Conservation (phyloP, 2,113 vertebrate genomes). For the pig (Sus scrofa) region T2T-Sscrofa CM000813.6:53145001-53145500, state of each 20-base stretch:
- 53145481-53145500: constrained; percentile 37
- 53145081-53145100: constrained; percentile 71
- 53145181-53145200: constrained; percentile 78
- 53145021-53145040: not conserved
- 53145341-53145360: constrained; percentile 62
- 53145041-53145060: not conserved
- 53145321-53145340: constrained; percentile 63
- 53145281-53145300: constrained; percentile 55
- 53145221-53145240: constrained; percentile 79
- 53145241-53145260: constrained; percentile 60
- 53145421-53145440: not conserved
- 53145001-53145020: constrained; percentile 38
- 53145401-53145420: not conserved
- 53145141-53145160: constrained; percentile 78
- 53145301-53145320: constrained; percentile 61
- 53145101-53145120: constrained; percentile 76
- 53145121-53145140: constrained; percentile 82
- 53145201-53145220: constrained; percentile 74
- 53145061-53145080: constrained; percentile 65
- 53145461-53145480: constrained; percentile 36
- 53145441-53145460: constrained; percentile 5
- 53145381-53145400: constrained; percentile 55
- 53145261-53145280: constrained; percentile 3
- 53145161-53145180: constrained; percentile 81
- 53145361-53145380: no score